Percentiles rank a stretch among this genome's conserved stretches.
Conservation (phyloP, 2,113 vertebrate genomes). For the Phycodurus eques region DNA sequence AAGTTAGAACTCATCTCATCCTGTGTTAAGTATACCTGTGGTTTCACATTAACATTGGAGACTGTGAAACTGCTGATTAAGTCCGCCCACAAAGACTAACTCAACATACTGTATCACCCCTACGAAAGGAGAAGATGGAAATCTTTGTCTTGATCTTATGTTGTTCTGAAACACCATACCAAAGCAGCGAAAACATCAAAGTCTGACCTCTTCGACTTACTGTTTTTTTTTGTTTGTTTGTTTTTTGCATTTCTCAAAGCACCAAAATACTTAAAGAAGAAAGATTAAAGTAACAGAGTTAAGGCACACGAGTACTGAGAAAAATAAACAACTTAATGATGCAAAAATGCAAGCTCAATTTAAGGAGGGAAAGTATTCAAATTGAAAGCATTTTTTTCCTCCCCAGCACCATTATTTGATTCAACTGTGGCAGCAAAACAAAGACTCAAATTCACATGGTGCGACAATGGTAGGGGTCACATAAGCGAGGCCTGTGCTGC, state of each 20-base stretch:
- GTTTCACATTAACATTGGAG: slow-evolving; percentile 66
- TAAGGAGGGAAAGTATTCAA: slow-evolving; percentile 34
- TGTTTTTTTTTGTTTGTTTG: slow-evolving; percentile 48
- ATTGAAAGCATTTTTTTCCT: slow-evolving; percentile 33
- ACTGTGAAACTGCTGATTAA: slow-evolving; percentile 65
- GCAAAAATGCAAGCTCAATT: slow-evolving; percentile 67
- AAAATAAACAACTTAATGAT: slow-evolving; percentile 65
- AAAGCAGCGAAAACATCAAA: slow-evolving; percentile 61
- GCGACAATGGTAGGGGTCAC: slow-evolving; percentile 70
- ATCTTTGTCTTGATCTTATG: slow-evolving; percentile 62
- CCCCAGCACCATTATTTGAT: slow-evolving; percentile 34
- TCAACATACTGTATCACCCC: slow-evolving; percentile 61
- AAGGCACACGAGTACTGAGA: slow-evolving; percentile 29
- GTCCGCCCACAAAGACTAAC: slow-evolving; percentile 66
- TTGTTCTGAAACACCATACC: slow-evolving; percentile 48
- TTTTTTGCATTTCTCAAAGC: slow-evolving; percentile 50
- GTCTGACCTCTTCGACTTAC: slow-evolving; percentile 34
- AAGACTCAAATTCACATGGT: slow-evolving; percentile 67
- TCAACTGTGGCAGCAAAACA: slow-evolving; percentile 64
- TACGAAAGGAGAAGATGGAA: slow-evolving; percentile 52
- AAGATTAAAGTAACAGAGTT: slow-evolving; percentile 12
- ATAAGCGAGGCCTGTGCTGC: slow-evolving; percentile 57
- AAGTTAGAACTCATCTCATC: slow-evolving; percentile 55
- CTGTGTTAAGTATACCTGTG: slow-evolving; percentile 62
- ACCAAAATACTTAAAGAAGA: neutral